Conservation (phyloP, 2,797 vertebrate species). For the Enteromius trimaculatus region DNA sequence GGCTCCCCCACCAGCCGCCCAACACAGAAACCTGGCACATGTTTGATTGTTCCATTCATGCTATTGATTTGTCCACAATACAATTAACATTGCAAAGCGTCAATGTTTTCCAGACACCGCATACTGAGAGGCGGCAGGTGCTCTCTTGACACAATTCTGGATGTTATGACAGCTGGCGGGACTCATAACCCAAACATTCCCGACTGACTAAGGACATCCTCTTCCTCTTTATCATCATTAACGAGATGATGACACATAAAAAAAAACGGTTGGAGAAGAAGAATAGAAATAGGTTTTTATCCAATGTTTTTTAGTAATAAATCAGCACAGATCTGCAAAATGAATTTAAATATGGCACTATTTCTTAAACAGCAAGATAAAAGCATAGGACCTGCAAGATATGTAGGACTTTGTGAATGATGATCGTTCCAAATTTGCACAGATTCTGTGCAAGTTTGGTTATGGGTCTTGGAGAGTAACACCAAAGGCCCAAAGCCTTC, state of each 20-base stretch:
- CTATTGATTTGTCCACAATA: constrained; percentile 56
- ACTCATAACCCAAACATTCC: constrained; percentile 34
- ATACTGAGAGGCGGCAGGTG: constrained; percentile 32
- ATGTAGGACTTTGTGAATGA: constrained; percentile 17
- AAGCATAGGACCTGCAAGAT: not conserved
- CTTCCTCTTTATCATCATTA: constrained; percentile 35
- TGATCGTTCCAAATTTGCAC: not conserved
- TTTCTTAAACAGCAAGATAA: not conserved
- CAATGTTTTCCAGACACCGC: constrained; percentile 51
- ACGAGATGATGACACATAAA: constrained; percentile 7
- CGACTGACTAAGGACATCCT: constrained; percentile 16
- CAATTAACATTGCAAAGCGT: constrained; percentile 57
- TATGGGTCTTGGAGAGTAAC: constrained; percentile 22
- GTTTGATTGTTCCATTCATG: constrained; percentile 62
- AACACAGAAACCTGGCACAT: constrained; percentile 46
- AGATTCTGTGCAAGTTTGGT: not conserved
- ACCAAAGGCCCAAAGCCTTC: constrained; percentile 25
- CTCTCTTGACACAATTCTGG: constrained; percentile 27
- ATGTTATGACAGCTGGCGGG: constrained; percentile 29
- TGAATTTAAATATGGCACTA: not conserved
- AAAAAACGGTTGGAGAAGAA: constrained; percentile 14
- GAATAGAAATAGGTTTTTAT: not conserved
- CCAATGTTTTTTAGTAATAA: not conserved
- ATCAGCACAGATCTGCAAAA: not conserved
- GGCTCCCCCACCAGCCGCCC: constrained; percentile 37